phyloP scores from a whole-genome alignment of 2,113 vertebrate species.

The Glaucomys volans region DNA sequence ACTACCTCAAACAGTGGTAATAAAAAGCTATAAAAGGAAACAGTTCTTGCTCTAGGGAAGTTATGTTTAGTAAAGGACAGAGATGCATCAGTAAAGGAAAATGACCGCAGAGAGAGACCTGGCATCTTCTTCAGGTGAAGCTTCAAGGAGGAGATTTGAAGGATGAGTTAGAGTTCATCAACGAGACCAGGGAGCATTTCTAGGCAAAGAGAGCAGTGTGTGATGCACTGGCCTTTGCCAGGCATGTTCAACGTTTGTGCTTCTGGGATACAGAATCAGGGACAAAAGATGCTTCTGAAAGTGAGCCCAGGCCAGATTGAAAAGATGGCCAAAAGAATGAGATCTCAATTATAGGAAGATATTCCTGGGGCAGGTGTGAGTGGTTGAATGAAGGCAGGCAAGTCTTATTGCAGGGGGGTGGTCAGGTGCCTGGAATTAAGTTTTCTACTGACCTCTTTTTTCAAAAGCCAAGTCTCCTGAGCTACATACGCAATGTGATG shows the following conservation, averaged over 20 bases:
- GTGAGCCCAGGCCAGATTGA: background rate
- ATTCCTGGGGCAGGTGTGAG: background rate
- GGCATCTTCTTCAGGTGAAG: background rate
- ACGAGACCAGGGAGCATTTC: background rate
- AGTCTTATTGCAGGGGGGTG: too few relatives aligned
- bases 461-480: background rate
- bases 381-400: background rate
- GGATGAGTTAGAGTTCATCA: background rate
- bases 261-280: background rate
- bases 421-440: background rate
- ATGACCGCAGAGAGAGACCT: background rate
- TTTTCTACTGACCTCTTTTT: background rate
- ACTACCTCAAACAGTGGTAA: background rate
- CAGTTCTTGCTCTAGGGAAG: background rate
- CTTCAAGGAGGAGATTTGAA: background rate
- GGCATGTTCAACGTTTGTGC: background rate
- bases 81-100: background rate
- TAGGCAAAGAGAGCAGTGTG: background rate
- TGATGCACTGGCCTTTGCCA: background rate
- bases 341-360: background rate
- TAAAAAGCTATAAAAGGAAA: background rate
- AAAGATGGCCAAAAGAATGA: background rate
- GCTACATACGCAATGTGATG: too few relatives aligned
- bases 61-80: background rate
- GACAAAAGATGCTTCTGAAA: background rate